Evolutionary conservation across 2,888 invertebrate species (phyloP), one percentile per base, ranked within the genome.

Genomic region (Aricia artaxerxes): DNA sequence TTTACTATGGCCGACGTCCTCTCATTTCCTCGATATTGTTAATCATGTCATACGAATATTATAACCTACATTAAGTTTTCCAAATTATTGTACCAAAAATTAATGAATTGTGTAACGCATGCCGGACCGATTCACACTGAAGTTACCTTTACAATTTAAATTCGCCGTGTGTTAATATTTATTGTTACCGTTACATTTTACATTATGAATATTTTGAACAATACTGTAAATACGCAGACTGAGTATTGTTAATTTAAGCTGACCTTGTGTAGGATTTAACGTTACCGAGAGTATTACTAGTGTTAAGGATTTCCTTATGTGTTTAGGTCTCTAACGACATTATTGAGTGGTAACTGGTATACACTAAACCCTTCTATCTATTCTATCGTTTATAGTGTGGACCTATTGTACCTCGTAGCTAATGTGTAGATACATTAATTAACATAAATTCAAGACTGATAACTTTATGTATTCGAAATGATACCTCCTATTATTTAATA

Each of bases 331-430:
- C 69, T 16, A 53, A 38, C 40, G 40, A 76, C 53, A 16, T 31
- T 35, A 13, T 13, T 76, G 57, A 76, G 75, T 75, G 75, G 7
- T 73, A 40, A 76, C 53, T 75, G 75, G 7, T 73, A 40, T 73
- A n/a, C 69, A 35, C 31, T 73, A 40, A 1, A 24, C 24, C 24
- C 24, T 24, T 24, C 24, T 24, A 24, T 24, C 24, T 24, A 24
- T 24, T 24, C 24, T 75, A 40, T 75, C 53, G 53, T 13, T 53
- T 53, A 53, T 35, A 6, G 76, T 57, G 53, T 6, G 13, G 44
- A 76, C 53, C 53, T 76, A 83, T 88, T 88, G 92, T 92, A 91
- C 91, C 91, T 92, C 84, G 83, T 92, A 90, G 84, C 90, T 87
- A 87, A 87, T 85, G 82, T 90, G 88, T 87, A 84, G 80, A 85